Evolutionary conservation across 2,113 vertebrate genomes (phyloP).

Genomic region (Nerophis lumbriciformis): DNA sequence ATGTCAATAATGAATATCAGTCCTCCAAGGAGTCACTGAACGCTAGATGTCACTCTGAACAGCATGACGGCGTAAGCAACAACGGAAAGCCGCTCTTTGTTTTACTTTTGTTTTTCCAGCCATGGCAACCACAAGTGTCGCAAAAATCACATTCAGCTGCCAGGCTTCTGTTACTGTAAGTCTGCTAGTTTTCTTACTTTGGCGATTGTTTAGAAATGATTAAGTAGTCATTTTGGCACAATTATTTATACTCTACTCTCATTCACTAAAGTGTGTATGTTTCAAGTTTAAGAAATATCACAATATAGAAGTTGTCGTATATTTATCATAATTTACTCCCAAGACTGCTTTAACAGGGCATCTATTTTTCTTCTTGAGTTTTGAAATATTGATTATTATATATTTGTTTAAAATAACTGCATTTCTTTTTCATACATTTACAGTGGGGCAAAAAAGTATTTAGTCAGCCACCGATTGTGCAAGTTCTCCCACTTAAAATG

Average conservation of each 20-base stretch:
- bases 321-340: background rate
- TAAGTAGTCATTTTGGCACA: too few relatives aligned
- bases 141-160: constrained; percentile 5
- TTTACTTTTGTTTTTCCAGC: background rate
- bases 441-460: too few relatives aligned
- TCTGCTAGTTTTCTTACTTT: background rate
- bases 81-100: background rate
- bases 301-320: too few relatives aligned
- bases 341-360: too few relatives aligned
- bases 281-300: too few relatives aligned
- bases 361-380: background rate
- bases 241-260: too few relatives aligned
- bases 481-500: too few relatives aligned
- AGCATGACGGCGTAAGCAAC: background rate
- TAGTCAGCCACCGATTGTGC: too few relatives aligned
- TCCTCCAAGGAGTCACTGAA: background rate
- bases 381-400: background rate
- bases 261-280: too few relatives aligned
- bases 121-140: constrained; percentile 18
- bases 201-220: background rate
- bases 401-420: background rate
- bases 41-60: constrained; percentile 12
- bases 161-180: background rate
- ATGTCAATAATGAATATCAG: background rate
- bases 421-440: background rate